Conservation (phyloP, 2,113 vertebrate genomes). For the Elgaria multicarinata region DNA sequence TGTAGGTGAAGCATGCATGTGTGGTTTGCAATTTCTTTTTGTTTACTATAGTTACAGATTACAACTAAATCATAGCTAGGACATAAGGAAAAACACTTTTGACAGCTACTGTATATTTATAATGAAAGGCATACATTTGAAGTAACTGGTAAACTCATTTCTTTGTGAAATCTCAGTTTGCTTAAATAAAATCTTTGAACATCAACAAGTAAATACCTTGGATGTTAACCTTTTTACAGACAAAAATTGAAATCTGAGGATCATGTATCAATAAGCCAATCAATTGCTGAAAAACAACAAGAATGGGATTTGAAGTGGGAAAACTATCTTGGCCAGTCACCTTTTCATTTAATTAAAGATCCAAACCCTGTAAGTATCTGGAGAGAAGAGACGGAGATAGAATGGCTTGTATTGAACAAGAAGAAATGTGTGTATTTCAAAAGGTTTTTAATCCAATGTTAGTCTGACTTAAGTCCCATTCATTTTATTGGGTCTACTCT, state of each 20-base stretch:
- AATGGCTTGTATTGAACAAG: neutral
- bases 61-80: neutral
- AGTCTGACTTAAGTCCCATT: neutral
- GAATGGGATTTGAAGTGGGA: conserved; percentile 86
- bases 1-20: neutral
- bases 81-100: neutral
- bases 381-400: conserved; percentile 8
- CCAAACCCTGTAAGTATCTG: conserved; percentile 80
- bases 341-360: conserved; percentile 73
- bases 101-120: neutral
- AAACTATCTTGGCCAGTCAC: conserved; percentile 66
- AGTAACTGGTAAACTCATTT: neutral
- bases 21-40: neutral
- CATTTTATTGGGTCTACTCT: too few species aligned
- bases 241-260: conserved; percentile 70
- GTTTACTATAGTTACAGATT: fast-evolving
- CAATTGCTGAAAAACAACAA: conserved; percentile 70
- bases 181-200: neutral
- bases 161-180: neutral
- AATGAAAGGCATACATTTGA: neutral
- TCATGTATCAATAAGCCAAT: conserved; percentile 55
- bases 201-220: neutral
- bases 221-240: conserved; percentile 67
- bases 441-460: neutral
- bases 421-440: neutral